Conservation (phyloP, 2,888 invertebrate species). For the Agriotes lineatus region DNA sequence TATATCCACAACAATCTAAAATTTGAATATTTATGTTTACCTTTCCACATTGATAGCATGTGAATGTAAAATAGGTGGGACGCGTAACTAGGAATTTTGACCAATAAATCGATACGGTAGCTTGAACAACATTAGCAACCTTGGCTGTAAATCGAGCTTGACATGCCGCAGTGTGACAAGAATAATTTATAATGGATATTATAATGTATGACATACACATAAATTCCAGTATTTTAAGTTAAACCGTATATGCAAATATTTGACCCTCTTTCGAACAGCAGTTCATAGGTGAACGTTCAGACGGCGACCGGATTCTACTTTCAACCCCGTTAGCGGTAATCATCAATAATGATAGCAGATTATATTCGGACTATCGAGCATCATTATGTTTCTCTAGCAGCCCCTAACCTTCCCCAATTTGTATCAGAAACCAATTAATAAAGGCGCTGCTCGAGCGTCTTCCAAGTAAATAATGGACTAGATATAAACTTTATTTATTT, state of each 20-base stretch:
- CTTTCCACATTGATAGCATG: neutral
- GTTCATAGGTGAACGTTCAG: constrained; percentile 18
- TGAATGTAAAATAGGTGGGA: neutral
- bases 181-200: constrained; percentile 11
- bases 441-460: neutral
- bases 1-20: too few species aligned
- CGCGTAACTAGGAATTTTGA: neutral
- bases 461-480: neutral
- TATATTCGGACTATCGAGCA: neutral
- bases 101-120: neutral
- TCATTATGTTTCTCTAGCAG: neutral
- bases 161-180: constrained; percentile 3
- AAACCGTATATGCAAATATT: constrained; percentile 20
- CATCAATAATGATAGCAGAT: constrained; percentile 8
- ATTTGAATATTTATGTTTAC: too few species aligned
- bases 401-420: neutral
- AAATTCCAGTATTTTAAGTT: constrained; percentile 21
- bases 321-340: constrained; percentile 10
- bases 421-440: neutral
- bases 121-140: constrained; percentile 6
- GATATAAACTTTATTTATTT: constrained; percentile 10
- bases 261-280: constrained; percentile 21
- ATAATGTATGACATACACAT: constrained; percentile 15
- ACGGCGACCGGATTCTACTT: constrained; percentile 10
- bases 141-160: constrained; percentile 8